Conservation (phyloP, 35 echinoderm and acorn worm species). For the Apostichopus japonicus region DNA sequence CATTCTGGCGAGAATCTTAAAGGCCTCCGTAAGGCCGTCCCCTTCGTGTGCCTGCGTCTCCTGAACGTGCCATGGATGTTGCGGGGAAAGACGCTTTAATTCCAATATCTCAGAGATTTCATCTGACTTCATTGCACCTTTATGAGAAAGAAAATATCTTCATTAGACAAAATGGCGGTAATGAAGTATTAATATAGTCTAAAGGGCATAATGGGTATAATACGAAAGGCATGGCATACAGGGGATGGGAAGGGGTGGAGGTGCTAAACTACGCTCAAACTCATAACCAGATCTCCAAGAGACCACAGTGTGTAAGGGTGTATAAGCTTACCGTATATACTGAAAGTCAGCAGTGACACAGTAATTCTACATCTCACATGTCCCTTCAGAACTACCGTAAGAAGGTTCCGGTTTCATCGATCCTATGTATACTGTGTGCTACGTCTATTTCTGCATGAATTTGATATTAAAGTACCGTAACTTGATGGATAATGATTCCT, state of each 20-base stretch:
- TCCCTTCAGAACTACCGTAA: too few species aligned
- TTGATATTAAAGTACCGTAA: background rate
- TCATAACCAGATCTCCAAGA: too few species aligned
- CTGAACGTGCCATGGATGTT: slow-evolving; percentile 83
- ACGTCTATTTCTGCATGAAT: background rate
- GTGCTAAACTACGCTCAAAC: too few species aligned
- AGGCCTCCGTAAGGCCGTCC: slow-evolving; percentile 83
- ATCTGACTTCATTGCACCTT: slow-evolving; percentile 65
- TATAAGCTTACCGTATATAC: too few species aligned
- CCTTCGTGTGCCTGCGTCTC: slow-evolving; percentile 85
- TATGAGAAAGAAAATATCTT: background rate
- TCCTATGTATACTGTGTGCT: background rate
- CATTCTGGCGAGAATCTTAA: slow-evolving; percentile 89
- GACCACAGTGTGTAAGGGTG: too few species aligned
- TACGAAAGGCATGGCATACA: too few species aligned
- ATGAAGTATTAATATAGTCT: too few species aligned
- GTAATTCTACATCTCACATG: too few species aligned
- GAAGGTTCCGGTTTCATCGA: too few species aligned
- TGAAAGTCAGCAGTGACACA: too few species aligned
- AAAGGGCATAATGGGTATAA: too few species aligned
- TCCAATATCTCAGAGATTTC: slow-evolving; percentile 79
- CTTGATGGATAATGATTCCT: background rate
- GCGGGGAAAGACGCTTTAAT: slow-evolving; percentile 64
- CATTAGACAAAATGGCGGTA: background rate
- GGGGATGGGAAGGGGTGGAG: too few species aligned